Percentiles rank a stretch among this genome's conserved stretches.
Evolutionary conservation across 2,888 invertebrate genomes (phyloP).

Genomic region (Lasiommata megera): DNA sequence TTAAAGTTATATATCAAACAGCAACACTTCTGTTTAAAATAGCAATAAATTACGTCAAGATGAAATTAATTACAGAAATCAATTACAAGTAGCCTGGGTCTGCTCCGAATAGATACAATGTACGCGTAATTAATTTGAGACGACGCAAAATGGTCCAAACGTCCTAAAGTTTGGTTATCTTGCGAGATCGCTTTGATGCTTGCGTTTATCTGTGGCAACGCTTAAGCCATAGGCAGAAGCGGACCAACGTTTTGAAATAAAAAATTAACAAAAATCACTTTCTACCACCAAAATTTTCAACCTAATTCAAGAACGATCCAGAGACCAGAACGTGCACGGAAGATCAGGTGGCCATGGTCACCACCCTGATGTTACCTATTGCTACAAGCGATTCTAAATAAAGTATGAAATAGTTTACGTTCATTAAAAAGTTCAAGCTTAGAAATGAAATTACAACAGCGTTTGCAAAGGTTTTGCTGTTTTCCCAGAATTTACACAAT

Average conservation of each 20-base stretch:
- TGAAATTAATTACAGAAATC: conserved; percentile 30
- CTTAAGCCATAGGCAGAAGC: conserved; percentile 2
- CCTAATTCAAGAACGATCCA: neutral
- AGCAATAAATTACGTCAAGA: conserved; percentile 26
- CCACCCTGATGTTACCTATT: too few species aligned
- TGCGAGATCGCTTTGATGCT: conserved; percentile 33
- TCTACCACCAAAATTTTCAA: too few species aligned
- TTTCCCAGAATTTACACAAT: too few species aligned
- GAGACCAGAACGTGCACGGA: neutral
- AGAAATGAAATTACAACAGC: too few species aligned
- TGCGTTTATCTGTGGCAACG: conserved; percentile 25
- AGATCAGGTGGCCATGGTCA: too few species aligned
- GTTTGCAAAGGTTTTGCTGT: too few species aligned
- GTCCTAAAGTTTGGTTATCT: conserved; percentile 32
- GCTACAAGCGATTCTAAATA: too few species aligned
- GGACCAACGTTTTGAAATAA: too few species aligned
- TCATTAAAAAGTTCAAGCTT: too few species aligned
- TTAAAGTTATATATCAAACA: neutral
- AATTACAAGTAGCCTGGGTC: conserved; percentile 16
- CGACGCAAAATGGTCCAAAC: conserved; percentile 31
- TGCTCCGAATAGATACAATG: conserved; percentile 17
- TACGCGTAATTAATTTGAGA: conserved; percentile 32
- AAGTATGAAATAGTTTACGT: too few species aligned
- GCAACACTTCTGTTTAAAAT: conserved; percentile 11
- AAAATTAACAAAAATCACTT: neutral